Percentiles rank a stretch among this genome's conserved stretches.
These are phyloP conservation scores for Harmothoe impar DNA, from an alignment of 2,888 invertebrate species.

Conservation along the genomic window DNA sequence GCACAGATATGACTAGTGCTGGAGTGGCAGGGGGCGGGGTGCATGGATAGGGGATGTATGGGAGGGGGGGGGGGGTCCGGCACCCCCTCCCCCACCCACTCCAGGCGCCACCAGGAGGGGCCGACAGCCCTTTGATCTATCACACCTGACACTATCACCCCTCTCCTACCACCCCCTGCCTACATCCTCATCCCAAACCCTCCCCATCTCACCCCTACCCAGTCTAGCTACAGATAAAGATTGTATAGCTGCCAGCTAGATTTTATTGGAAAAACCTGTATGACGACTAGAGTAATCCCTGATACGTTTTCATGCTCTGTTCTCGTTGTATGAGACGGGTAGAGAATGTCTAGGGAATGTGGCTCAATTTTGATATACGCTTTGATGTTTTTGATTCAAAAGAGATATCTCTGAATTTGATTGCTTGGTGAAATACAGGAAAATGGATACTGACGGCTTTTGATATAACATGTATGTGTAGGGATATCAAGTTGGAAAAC, in stretches of 20 bases:
- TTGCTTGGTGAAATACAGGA: too few species aligned
- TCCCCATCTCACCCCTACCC: too few species aligned
- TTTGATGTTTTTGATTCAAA: too few species aligned
- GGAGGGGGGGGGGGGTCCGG: neutral
- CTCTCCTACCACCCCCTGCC: neutral
- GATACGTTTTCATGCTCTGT: neutral
- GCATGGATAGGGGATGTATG: neutral
- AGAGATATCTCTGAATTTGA: too few species aligned
- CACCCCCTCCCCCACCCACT: neutral
- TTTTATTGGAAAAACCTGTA: neutral
- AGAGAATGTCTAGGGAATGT: too few species aligned
- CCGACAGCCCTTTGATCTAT: constrained; percentile 17
- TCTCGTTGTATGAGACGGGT: too few species aligned
- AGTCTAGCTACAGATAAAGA: too few species aligned
- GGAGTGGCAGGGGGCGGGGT: neutral
- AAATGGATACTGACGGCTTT: too few species aligned
- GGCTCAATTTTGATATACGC: too few species aligned
- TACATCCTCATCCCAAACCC: neutral
- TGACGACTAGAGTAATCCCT: neutral
- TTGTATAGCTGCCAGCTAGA: neutral
- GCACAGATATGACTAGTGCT: neutral
- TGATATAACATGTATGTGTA: too few species aligned
- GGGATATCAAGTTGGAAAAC: too few species aligned
- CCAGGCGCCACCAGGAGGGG: too few species aligned
- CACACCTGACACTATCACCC: constrained; percentile 15